These are phyloP conservation scores for Morpho achilles DNA, from an alignment of 2,888 invertebrate genomes.

Conservation along the genomic window DNA sequence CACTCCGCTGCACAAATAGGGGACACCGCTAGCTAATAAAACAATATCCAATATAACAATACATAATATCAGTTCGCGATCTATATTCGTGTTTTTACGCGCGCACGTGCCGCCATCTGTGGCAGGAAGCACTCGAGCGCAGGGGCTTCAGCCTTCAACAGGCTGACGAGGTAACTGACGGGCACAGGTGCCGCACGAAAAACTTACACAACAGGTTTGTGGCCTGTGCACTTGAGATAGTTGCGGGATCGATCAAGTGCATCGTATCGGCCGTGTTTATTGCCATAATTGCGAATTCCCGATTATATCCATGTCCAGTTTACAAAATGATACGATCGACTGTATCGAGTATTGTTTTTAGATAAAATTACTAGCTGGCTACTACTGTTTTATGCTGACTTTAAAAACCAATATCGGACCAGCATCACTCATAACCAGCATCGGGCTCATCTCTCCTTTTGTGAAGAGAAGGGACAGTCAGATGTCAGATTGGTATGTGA, in stretches of 20 bases:
- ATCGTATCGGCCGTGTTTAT: conserved; percentile 12
- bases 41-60: conserved; percentile 6
- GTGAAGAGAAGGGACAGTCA: too few relatives aligned
- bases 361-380: too few relatives aligned
- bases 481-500: too few relatives aligned
- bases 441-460: too few relatives aligned
- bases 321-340: too few relatives aligned
- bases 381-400: too few relatives aligned
- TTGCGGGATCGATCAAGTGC: conserved; percentile 11
- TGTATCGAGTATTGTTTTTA: too few relatives aligned
- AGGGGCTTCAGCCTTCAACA: conserved; percentile 57
- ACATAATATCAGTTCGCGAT: conserved; percentile 14
- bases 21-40: conserved; percentile 1
- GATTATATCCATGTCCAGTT: not conserved
- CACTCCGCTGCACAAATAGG: not conserved
- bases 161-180: conserved; percentile 21
- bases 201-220: conserved; percentile 27
- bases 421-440: too few relatives aligned
- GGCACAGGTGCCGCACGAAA: conserved; percentile 32
- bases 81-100: conserved; percentile 32
- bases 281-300: conserved; percentile 7
- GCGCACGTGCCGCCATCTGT: conserved; percentile 71
- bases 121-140: conserved; percentile 71
- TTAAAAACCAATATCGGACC: too few relatives aligned
- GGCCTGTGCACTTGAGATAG: conserved; percentile 17